Percentiles rank a stretch among this genome's conserved stretches.
Conservation (phyloP, 2,113 vertebrate genomes). For the Rhadina sibilatrix region DNA sequence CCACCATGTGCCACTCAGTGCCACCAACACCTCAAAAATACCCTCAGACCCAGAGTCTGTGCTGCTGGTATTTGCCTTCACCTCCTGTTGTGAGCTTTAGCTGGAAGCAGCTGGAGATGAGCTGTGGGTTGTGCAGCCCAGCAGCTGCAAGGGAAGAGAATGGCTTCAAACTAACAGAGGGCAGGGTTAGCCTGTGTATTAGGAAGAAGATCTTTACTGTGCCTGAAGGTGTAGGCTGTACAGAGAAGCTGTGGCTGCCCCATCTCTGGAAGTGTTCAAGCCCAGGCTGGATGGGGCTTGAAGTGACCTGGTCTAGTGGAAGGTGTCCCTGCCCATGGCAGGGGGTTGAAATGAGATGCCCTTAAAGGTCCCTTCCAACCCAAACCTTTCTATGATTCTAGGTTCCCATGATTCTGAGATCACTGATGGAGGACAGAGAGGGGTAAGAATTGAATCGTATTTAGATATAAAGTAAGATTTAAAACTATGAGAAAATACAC, state of each 20-base stretch:
- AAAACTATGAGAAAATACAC: neutral
- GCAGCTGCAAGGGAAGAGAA: neutral
- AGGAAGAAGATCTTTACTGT: neutral
- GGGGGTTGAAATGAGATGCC: neutral
- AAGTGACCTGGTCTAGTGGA: fast-evolving
- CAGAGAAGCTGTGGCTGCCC: neutral
- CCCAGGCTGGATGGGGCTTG: neutral
- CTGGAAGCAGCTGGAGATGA: neutral
- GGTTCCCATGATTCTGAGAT: neutral
- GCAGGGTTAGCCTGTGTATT: neutral
- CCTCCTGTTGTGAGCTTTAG: neutral
- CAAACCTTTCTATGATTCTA: neutral
- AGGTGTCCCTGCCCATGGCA: neutral
- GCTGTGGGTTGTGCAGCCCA: neutral
- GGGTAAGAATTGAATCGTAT: neutral
- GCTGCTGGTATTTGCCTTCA: neutral
- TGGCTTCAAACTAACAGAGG: fast-evolving
- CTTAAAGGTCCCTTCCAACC: neutral
- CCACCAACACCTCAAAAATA: neutral
- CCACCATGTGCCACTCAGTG: neutral
- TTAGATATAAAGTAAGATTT: neutral
- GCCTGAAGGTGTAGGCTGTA: neutral
- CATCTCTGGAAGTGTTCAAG: neutral
- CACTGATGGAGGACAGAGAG: neutral
- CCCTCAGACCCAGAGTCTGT: neutral